Conservation (phyloP, 1,140 invertebrate species). For the Pseudomyrmex dendroicus region DNA sequence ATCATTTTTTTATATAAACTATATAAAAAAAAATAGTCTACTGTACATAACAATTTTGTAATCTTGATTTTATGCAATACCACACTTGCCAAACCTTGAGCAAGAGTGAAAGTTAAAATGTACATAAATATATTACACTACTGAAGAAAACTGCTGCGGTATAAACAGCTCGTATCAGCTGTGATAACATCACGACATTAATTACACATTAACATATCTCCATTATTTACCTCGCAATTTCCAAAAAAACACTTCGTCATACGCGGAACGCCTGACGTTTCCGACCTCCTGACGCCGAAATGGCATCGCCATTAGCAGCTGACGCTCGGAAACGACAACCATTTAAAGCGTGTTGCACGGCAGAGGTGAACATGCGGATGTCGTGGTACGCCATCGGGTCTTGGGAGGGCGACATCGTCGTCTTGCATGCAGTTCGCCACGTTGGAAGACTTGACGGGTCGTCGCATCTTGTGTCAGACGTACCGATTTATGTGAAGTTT, state of each 20-base stretch:
- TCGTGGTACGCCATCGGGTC: not conserved
- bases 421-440: slow-evolving; percentile 78
- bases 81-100: too few relatives aligned
- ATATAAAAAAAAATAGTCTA: too few relatives aligned
- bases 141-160: too few relatives aligned
- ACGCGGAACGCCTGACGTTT: not conserved
- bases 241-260: not conserved
- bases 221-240: not conserved
- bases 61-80: too few relatives aligned
- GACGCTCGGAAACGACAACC: not conserved
- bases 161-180: not conserved
- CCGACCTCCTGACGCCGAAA: not conserved
- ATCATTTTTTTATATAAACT: too few relatives aligned
- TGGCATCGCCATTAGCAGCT: slow-evolving; percentile 6
- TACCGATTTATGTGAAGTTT: slow-evolving; percentile 68
- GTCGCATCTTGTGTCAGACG: slow-evolving; percentile 74
- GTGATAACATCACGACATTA: not conserved
- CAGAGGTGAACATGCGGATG: not conserved
- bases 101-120: too few relatives aligned
- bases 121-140: too few relatives aligned
- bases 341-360: too few relatives aligned
- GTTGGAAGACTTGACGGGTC: slow-evolving; percentile 83
- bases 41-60: too few relatives aligned
- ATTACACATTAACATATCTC: not conserved
- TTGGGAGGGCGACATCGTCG: slow-evolving; percentile 60